Evolutionary conservation across 2,888 invertebrate species (phyloP).

Genomic region (Tiphia femorata): DNA sequence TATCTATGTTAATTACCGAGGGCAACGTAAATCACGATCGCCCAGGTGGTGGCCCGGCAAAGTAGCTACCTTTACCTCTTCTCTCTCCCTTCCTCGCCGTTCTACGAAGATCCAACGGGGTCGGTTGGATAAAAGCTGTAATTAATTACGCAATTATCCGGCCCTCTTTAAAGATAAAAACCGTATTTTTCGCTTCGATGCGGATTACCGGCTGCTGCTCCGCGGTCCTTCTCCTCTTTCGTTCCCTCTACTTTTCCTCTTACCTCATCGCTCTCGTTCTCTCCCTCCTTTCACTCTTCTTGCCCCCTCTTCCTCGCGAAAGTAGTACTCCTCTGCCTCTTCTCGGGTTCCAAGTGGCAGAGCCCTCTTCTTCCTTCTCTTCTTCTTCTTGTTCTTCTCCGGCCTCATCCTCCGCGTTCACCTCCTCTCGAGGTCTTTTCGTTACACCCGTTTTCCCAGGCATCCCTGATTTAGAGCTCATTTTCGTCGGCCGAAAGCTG

Average conservation of each 20-base stretch:
- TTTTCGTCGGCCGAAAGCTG: conserved; percentile 54
- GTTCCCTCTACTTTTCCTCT: conserved; percentile 1
- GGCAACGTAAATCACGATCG: conserved; percentile 52
- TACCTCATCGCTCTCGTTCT: neutral
- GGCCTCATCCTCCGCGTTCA: conserved; percentile 8
- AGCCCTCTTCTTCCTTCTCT: conserved; percentile 14
- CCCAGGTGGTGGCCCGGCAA: conserved; percentile 46
- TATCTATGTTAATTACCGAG: conserved; percentile 59
- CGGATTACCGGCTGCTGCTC: conserved; percentile 39
- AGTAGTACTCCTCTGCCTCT: neutral
- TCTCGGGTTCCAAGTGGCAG: conserved; percentile 31
- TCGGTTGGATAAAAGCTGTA: conserved; percentile 55
- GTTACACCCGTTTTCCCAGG: conserved; percentile 41
- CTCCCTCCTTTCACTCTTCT: neutral
- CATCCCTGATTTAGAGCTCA: conserved; percentile 54
- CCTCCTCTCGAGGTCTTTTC: conserved; percentile 33
- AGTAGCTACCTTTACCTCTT: conserved; percentile 31
- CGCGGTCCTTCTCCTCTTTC: conserved; percentile 3
- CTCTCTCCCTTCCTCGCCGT: conserved; percentile 10
- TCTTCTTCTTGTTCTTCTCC: conserved; percentile 5
- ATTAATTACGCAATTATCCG: conserved; percentile 65
- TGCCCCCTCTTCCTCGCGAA: neutral
- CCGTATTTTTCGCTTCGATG: conserved; percentile 59
- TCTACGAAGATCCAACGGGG: conserved; percentile 29
- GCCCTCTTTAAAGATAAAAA: conserved; percentile 52